Conservation (phyloP, 2,797 vertebrate species). For the Danio jaintianensis region DNA sequence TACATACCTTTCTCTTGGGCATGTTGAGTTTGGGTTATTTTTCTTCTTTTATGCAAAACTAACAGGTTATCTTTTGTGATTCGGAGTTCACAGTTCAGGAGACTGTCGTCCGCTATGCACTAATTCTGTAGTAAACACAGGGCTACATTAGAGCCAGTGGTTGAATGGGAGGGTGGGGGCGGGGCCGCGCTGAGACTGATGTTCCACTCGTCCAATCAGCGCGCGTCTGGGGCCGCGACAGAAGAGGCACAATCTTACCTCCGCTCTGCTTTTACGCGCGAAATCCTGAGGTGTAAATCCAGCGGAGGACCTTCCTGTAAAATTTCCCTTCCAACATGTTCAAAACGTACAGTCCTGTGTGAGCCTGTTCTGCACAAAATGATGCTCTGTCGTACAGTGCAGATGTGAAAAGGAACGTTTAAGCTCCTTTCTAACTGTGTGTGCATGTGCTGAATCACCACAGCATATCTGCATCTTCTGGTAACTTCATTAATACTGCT, state of each 20-base stretch:
- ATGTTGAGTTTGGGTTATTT: slow-evolving; percentile 72
- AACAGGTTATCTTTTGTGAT: slow-evolving; percentile 55
- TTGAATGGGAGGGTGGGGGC: slow-evolving; percentile 79
- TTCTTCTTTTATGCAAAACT: slow-evolving; percentile 70
- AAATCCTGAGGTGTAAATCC: slow-evolving; percentile 59
- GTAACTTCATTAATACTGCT: neutral
- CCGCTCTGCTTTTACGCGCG: slow-evolving; percentile 67
- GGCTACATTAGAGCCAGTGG: slow-evolving; percentile 82
- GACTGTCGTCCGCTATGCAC: slow-evolving; percentile 70
- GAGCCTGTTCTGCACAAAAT: neutral
- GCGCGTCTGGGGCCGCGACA: slow-evolving; percentile 32
- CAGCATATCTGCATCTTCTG: neutral
- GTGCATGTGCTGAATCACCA: neutral
- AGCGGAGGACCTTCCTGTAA: neutral
- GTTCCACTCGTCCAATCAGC: slow-evolving; percentile 69
- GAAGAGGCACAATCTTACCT: slow-evolving; percentile 56
- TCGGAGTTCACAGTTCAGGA: slow-evolving; percentile 65
- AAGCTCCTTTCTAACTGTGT: neutral
- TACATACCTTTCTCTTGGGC: slow-evolving; percentile 89
- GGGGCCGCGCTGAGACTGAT: slow-evolving; percentile 73
- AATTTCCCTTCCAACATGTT: neutral
- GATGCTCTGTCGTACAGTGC: neutral
- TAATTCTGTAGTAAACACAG: slow-evolving; percentile 83
- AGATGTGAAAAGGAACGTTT: neutral
- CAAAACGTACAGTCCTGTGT: neutral